phyloP scores from a whole-genome alignment of 2,888 invertebrate genomes.

The Liposcelis brunnea region DNA sequence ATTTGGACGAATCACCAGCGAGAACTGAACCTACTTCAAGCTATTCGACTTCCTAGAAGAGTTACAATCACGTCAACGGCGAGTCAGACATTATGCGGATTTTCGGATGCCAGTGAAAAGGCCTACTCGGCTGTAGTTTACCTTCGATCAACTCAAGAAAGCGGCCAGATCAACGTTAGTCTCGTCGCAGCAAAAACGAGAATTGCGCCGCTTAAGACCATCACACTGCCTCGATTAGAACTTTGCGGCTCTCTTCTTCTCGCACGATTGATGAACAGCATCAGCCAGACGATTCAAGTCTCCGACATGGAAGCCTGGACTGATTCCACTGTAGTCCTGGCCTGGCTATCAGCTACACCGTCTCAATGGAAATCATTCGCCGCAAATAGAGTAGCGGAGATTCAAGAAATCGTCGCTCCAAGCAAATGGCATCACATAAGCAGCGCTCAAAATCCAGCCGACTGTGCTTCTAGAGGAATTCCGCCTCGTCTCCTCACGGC shows the following conservation, averaged over 20 bases:
- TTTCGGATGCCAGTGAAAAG: constrained; percentile 19
- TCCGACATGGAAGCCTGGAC: constrained; percentile 15
- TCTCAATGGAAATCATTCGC: constrained; percentile 18
- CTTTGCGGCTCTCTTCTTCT: constrained; percentile 19
- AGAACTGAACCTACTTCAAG: constrained; percentile 9
- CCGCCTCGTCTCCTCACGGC: not conserved
- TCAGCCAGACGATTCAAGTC: constrained; percentile 11
- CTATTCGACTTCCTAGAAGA: constrained; percentile 11
- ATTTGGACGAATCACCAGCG: constrained; percentile 10
- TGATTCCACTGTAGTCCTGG: constrained; percentile 20
- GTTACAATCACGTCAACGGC: not conserved
- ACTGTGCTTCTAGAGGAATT: constrained; percentile 13
- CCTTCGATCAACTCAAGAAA: constrained; percentile 14
- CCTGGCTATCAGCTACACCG: constrained; percentile 17
- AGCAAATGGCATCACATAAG: constrained; percentile 16
- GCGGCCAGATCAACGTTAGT: constrained; percentile 4
- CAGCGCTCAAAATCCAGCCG: constrained; percentile 16
- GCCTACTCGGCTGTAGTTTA: constrained; percentile 16
- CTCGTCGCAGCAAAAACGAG: constrained; percentile 12
- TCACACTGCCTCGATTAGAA: constrained; percentile 20
- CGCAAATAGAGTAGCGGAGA: constrained; percentile 17
- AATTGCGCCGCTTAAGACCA: too few species aligned
- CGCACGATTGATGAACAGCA: constrained; percentile 14
- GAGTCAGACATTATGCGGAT: constrained; percentile 15
- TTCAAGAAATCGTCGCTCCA: constrained; percentile 14